Conservation (phyloP, 2,888 invertebrate species). For the Dendrolimus houi region DNA sequence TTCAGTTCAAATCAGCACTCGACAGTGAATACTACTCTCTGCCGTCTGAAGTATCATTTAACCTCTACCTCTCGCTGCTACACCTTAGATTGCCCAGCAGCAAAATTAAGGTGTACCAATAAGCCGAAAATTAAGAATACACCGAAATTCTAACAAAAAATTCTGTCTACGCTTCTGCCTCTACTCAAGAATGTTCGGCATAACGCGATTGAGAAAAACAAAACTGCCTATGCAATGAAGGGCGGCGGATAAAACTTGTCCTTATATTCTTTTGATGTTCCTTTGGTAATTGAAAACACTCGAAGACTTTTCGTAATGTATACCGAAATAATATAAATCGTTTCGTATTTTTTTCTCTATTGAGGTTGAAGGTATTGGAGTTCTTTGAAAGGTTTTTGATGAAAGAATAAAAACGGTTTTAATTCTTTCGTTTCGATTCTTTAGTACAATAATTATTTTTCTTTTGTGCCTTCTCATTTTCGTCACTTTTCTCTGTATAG, state of each 20-base stretch:
- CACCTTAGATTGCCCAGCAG: no score
- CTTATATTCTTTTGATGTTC: not conserved
- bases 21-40: no score
- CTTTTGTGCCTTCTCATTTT: not conserved
- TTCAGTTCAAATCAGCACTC: no score
- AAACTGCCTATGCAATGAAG: not conserved
- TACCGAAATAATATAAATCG: not conserved
- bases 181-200: not conserved
- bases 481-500: no score
- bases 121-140: not conserved
- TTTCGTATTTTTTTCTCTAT: not conserved
- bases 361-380: not conserved
- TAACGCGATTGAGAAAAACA: not conserved
- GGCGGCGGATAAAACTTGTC: not conserved
- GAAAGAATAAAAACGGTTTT: not conserved
- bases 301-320: not conserved
- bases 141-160: not conserved
- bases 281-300: not conserved
- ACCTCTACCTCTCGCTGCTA: no score
- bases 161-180: not conserved
- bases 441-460: not conserved
- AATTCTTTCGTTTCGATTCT: not conserved
- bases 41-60: no score
- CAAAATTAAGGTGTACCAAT: no score
- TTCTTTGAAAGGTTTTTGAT: not conserved